Percentiles rank a stretch among this genome's conserved stretches.
Conservation (phyloP, 2,113 vertebrate species). For the Oxygymnocypris stewartii region DNA sequence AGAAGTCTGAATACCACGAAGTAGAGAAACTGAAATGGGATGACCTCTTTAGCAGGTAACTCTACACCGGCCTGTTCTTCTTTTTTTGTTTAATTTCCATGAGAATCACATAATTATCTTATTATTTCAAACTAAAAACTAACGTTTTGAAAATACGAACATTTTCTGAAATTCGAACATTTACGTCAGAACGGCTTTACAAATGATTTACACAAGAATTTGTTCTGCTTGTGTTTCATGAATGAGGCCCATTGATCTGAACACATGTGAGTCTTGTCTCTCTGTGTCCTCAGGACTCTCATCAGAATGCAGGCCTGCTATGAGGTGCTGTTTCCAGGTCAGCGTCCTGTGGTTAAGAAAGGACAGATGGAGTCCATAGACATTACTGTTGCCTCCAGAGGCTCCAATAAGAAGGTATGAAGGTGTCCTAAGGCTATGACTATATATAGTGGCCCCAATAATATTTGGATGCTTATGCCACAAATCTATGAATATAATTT, state of each 20-base stretch:
- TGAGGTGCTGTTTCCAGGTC: slow-evolving; percentile 84
- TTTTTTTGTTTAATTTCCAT: not conserved
- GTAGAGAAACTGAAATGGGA: slow-evolving; percentile 87
- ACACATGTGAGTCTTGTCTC: not conserved
- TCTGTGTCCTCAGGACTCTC: slow-evolving; percentile 80
- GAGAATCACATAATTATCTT: not conserved
- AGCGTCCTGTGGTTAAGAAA: slow-evolving; percentile 83
- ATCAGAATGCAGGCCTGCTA: slow-evolving; percentile 84
- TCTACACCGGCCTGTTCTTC: too few relatives aligned
- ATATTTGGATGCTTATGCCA: not conserved
- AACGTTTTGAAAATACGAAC: too few relatives aligned
- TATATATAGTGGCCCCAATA: not conserved
- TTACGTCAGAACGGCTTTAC: too few relatives aligned
- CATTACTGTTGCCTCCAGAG: slow-evolving; percentile 84
- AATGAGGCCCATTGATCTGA: not conserved
- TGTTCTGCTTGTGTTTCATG: too few relatives aligned
- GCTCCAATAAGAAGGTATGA: slow-evolving; percentile 93
- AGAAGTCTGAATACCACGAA: slow-evolving; percentile 86
- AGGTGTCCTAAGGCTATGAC: not conserved
- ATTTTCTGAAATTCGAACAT: too few relatives aligned
- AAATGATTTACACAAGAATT: too few relatives aligned
- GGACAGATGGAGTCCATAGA: slow-evolving; percentile 85
- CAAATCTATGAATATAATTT: not conserved
- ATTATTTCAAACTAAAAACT: too few relatives aligned
- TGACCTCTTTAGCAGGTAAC: slow-evolving; percentile 87